Conservation (phyloP, 2,797 vertebrate genomes). For the Girardinus metallicus region DNA sequence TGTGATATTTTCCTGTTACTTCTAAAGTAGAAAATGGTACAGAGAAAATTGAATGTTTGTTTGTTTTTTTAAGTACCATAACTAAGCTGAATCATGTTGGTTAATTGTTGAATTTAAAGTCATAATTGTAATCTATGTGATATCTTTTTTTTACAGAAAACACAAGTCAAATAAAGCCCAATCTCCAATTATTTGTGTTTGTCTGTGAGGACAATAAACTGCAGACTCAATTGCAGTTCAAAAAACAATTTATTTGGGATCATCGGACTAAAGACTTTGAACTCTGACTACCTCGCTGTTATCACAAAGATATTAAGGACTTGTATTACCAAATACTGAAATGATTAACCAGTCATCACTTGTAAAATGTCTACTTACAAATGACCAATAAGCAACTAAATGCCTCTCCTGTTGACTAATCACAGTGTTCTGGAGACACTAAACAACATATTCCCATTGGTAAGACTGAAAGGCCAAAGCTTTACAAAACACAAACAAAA, state of each 20-base stretch:
- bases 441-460: not conserved
- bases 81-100: not conserved
- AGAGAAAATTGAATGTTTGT: not conserved
- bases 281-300: not conserved
- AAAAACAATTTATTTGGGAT: not conserved
- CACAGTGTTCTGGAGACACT: not conserved
- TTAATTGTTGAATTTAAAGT: not conserved
- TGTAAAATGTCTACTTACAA: not conserved
- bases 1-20: not conserved
- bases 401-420: not conserved
- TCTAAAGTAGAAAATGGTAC: not conserved
- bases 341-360: not conserved
- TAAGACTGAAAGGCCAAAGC: not conserved
- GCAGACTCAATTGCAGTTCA: not conserved
- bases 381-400: not conserved
- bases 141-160: not conserved
- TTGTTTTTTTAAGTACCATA: not conserved
- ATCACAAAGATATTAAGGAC: not conserved
- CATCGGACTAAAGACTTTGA: not conserved
- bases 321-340: not conserved
- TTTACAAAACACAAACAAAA: not conserved
- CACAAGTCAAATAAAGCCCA: not conserved
- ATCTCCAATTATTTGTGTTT: not conserved
- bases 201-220: not conserved
- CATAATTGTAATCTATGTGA: not conserved